phyloP scores from a whole-genome alignment of 2,888 invertebrate species.

The Nephrotoma flavescens region DNA sequence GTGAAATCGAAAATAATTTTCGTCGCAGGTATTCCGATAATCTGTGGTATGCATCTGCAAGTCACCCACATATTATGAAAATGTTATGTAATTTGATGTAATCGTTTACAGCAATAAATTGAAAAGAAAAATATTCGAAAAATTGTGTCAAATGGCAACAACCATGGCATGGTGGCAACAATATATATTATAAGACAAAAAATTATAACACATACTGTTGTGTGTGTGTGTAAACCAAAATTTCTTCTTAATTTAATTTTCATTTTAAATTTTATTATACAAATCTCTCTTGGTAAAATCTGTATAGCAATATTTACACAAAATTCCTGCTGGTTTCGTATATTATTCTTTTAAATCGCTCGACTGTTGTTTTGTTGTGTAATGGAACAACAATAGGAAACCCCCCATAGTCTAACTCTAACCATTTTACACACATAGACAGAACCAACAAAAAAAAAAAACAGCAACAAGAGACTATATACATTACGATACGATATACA shows the following conservation, averaged over 20 bases:
- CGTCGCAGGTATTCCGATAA: not conserved
- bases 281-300: not conserved
- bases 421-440: not conserved
- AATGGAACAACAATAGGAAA: not conserved
- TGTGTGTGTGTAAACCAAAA: not conserved
- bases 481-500: not conserved
- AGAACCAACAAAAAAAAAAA: not conserved
- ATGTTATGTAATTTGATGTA: not conserved
- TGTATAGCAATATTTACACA: not conserved
- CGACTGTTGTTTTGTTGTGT: not conserved
- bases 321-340: not conserved
- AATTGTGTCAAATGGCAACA: not conserved
- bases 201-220: not conserved
- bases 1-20: not conserved
- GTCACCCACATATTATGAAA: not conserved
- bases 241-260: not conserved
- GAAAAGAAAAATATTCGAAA: not conserved
- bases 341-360: not conserved
- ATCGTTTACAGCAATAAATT: not conserved
- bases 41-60: not conserved
- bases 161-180: not conserved
- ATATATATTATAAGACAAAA: not conserved
- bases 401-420: not conserved
- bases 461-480: not conserved
- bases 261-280: not conserved